Conservation (phyloP, 2,888 invertebrate species). For the Diaprepes abbreviatus region DNA sequence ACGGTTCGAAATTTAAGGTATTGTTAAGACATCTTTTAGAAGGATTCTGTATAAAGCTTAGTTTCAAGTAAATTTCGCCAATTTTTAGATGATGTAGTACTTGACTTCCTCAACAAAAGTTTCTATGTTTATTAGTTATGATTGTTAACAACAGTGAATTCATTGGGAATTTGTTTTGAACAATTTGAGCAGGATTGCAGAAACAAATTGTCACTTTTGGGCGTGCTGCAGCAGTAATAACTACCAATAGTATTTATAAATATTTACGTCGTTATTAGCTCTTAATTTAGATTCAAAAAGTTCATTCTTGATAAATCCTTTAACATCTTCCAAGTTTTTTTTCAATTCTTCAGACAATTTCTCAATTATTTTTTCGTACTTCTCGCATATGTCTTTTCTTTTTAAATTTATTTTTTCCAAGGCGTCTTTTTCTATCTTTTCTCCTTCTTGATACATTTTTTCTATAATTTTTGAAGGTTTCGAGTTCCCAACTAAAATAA, state of each 20-base stretch:
- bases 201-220: too few relatives aligned
- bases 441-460: slow-evolving; percentile 50
- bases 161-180: too few relatives aligned
- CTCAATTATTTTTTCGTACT: slow-evolving; percentile 54
- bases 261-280: slow-evolving; percentile 30
- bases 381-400: slow-evolving; percentile 52
- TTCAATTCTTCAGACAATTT: slow-evolving; percentile 49
- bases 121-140: too few relatives aligned
- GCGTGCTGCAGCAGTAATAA: too few relatives aligned
- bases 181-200: too few relatives aligned
- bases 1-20: too few relatives aligned
- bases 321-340: slow-evolving; percentile 38
- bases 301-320: slow-evolving; percentile 46
- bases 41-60: too few relatives aligned
- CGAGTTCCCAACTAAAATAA: slow-evolving; percentile 23
- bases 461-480: slow-evolving; percentile 47
- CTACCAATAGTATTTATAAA: slow-evolving; percentile 1
- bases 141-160: too few relatives aligned
- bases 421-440: slow-evolving; percentile 50
- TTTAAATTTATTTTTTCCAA: slow-evolving; percentile 49
- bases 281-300: slow-evolving; percentile 29
- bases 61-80: too few relatives aligned
- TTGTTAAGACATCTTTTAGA: too few relatives aligned
- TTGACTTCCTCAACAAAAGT: too few relatives aligned
- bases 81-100: too few relatives aligned